These are phyloP conservation scores for Neotoma lepida DNA, from an alignment of 2,113 vertebrate genomes.

Conservation along the genomic window DNA sequence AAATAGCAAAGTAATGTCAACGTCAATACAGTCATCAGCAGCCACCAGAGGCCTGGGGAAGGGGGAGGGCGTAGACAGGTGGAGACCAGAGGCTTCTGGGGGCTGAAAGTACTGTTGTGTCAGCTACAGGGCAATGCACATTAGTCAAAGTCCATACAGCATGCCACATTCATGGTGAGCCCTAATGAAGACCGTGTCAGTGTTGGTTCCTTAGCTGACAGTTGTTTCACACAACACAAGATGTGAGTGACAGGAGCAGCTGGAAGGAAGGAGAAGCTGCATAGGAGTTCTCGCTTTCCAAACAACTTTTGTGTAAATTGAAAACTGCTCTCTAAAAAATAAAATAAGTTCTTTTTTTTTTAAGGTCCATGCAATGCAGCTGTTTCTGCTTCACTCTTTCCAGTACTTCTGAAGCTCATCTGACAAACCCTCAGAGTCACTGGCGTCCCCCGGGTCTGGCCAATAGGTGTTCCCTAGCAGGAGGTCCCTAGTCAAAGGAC, in stretches of 20 bases:
- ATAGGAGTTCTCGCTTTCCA: background rate
- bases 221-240: background rate
- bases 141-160: background rate
- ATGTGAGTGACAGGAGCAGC: fast-evolving
- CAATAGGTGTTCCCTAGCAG: background rate
- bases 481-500: background rate
- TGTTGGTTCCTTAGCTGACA: too few relatives aligned
- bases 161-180: fast-evolving
- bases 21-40: fast-evolving
- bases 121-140: fast-evolving
- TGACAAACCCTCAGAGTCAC: background rate
- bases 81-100: too few relatives aligned
- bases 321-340: background rate
- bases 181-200: fast-evolving
- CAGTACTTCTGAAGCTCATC: background rate
- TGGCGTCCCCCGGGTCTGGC: background rate
- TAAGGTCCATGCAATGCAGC: background rate
- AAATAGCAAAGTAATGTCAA: background rate
- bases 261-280: background rate
- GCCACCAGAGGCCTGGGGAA: background rate
- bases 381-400: too few relatives aligned
- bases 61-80: fast-evolving
- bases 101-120: fast-evolving
- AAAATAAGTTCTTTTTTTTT: background rate
- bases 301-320: background rate